A percentile compares a stretch with the other conserved stretches of the same genome.
Conservation (phyloP, 2,113 vertebrate species). For the Zosterops borbonicus region DNA sequence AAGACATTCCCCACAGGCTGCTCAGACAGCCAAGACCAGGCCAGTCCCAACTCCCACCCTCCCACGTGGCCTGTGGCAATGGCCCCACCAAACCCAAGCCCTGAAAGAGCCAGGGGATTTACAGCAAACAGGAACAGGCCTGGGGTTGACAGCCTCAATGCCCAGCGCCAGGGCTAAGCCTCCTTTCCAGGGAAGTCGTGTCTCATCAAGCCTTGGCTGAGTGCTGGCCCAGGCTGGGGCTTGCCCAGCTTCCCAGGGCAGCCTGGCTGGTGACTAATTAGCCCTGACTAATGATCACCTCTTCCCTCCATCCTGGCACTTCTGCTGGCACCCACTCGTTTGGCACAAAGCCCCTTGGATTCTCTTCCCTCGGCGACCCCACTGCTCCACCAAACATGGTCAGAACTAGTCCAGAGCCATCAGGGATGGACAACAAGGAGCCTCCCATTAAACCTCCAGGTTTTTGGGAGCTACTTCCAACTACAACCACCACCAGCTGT, state of each 20-base stretch:
- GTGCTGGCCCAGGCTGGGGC: background rate
- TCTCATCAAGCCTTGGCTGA: background rate
- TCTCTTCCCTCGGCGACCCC: background rate
- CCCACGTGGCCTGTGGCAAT: background rate
- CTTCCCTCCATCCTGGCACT: background rate
- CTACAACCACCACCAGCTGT: background rate
- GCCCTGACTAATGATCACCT: background rate
- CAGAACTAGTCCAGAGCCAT: background rate
- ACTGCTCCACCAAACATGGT: fast-evolving
- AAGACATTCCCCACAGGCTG: background rate
- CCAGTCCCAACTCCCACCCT: background rate
- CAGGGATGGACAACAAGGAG: background rate
- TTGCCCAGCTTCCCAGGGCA: background rate
- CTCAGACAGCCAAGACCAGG: background rate
- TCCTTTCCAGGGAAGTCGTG: background rate
- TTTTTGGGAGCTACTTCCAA: background rate
- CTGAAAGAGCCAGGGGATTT: background rate
- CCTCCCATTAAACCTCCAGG: background rate
- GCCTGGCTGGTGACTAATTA: background rate
- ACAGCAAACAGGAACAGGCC: background rate
- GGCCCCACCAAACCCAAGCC: background rate
- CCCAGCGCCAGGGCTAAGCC: background rate
- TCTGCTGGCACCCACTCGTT: background rate
- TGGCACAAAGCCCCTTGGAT: background rate
- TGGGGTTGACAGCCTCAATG: fast-evolving